Conservation (phyloP, 2,888 invertebrate genomes). For the Dicranocentrus wangi region DNA sequence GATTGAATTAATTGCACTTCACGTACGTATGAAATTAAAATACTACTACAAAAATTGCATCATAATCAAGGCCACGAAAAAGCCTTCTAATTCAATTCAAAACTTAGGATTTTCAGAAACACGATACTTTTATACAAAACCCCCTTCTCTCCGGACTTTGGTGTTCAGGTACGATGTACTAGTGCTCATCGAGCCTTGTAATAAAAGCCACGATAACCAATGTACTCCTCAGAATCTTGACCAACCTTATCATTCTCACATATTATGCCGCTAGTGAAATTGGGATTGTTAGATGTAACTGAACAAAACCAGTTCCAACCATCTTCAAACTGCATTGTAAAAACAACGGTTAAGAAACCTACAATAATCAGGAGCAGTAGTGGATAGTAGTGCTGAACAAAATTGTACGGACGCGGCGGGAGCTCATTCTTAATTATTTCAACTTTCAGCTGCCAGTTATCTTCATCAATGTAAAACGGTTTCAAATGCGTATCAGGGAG, state of each 20-base stretch:
- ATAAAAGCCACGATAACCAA: constrained; percentile 57
- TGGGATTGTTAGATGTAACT: not conserved
- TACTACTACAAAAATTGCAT: no score
- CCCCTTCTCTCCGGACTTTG: no score
- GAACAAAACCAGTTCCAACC: constrained; percentile 13
- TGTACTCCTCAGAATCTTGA: constrained; percentile 22
- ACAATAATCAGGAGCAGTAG: constrained; percentile 34
- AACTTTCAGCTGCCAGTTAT: constrained; percentile 41
- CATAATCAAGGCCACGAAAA: no score
- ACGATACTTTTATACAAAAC: no score
- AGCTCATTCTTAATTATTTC: constrained; percentile 23
- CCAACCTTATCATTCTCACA: not conserved
- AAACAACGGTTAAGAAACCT: constrained; percentile 33
- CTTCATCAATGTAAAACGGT: constrained; percentile 18
- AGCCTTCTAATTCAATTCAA: no score
- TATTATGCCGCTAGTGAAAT: not conserved
- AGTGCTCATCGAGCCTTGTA: constrained; percentile 12
- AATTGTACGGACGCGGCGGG: not conserved
- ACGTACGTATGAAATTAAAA: no score
- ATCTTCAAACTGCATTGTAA: constrained; percentile 10
- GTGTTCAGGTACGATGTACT: no score
- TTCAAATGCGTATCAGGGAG: constrained; percentile 45
- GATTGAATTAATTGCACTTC: no score
- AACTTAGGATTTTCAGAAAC: no score
- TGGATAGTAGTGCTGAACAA: constrained; percentile 36